Conservation (phyloP, 2,113 vertebrate species). For the Sebastes fasciatus region DNA sequence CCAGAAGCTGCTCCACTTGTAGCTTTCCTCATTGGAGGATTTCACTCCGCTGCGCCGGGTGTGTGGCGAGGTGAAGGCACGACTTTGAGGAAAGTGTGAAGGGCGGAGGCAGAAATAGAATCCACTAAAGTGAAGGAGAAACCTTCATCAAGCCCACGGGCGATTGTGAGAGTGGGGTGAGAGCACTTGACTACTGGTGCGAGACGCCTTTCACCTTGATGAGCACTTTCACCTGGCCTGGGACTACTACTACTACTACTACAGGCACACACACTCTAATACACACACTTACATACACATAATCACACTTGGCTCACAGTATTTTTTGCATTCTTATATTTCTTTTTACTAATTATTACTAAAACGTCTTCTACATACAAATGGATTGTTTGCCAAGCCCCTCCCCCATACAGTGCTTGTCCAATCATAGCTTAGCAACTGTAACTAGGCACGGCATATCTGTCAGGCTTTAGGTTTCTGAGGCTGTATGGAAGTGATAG, state of each 20-base stretch:
- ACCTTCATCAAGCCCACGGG: slow-evolving; percentile 55
- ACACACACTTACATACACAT: neutral
- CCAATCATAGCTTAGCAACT: neutral
- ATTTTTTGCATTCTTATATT: neutral
- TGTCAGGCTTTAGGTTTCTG: neutral
- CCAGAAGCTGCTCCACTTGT: neutral
- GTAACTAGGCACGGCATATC: neutral
- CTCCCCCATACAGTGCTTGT: neutral
- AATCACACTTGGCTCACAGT: neutral
- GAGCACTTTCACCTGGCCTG: slow-evolving; percentile 18
- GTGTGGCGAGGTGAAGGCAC: slow-evolving; percentile 29
- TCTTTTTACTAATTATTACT: neutral
- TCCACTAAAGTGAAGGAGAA: slow-evolving; percentile 43
- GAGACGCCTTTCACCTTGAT: slow-evolving; percentile 53
- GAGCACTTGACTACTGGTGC: slow-evolving; percentile 38
- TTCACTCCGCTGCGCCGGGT: slow-evolving; percentile 9
- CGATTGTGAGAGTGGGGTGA: slow-evolving; percentile 28
- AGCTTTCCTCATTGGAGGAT: neutral
- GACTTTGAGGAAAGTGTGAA: slow-evolving; percentile 63
- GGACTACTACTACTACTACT: neutral
- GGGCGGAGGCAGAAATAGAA: slow-evolving; percentile 55
- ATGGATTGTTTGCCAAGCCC: neutral
- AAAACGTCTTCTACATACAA: neutral
- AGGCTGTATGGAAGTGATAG: neutral
- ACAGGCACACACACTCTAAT: neutral